Percentiles rank a stretch among this genome's conserved stretches.
Evolutionary conservation across 1,140 invertebrate genomes (phyloP).

Genomic region (Ooceraea biroi): DNA sequence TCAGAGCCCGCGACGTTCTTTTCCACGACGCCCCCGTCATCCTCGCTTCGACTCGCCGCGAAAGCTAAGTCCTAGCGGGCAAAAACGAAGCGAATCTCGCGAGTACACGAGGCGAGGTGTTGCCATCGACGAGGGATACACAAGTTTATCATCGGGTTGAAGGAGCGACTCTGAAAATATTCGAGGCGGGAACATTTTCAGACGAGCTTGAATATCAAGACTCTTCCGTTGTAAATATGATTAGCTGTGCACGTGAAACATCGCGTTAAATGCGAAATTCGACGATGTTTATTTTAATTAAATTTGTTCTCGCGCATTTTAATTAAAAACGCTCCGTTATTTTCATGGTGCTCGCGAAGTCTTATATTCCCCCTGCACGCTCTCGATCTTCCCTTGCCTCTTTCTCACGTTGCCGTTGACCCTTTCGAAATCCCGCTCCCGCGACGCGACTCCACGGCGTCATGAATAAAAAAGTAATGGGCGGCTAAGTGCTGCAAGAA

Average conservation of each 20-base stretch:
- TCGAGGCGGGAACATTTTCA: background rate
- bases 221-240: too few species aligned
- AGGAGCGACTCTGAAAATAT: background rate
- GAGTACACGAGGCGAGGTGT: conserved; percentile 14
- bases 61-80: conserved; percentile 41
- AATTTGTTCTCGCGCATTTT: background rate
- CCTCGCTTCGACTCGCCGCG: conserved; percentile 21
- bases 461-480: conserved; percentile 53
- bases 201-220: too few species aligned
- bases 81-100: conserved; percentile 53
- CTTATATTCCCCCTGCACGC: background rate
- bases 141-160: conserved; percentile 26
- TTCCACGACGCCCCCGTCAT: conserved; percentile 19
- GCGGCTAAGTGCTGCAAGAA: conserved; percentile 43
- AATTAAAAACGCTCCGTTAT: conserved; percentile 13
- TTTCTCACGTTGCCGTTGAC: background rate
- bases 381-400: background rate
- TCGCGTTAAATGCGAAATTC: too few species aligned
- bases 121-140: conserved; percentile 20
- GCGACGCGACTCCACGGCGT: conserved; percentile 30
- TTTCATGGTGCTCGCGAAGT: background rate
- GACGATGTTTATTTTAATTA: too few species aligned
- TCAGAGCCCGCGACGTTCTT: conserved; percentile 38
- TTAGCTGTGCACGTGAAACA: too few species aligned
- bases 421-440: too few species aligned